These are phyloP conservation scores for Acanthurus leucopareius DNA, from an alignment of 2,797 vertebrate species.

Conservation along the genomic window DNA sequence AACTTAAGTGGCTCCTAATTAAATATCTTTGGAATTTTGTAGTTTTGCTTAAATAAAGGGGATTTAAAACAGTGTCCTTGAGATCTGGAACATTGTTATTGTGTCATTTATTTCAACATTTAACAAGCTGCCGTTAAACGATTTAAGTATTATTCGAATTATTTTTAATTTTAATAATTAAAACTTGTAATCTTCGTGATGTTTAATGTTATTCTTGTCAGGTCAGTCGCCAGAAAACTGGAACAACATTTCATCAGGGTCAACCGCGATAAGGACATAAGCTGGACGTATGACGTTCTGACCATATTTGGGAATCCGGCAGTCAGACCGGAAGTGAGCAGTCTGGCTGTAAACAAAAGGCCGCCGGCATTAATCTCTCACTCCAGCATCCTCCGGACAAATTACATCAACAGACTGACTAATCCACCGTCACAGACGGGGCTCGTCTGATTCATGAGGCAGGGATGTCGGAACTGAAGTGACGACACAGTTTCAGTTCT, in stretches of 20 bases:
- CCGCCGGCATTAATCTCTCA: conserved; percentile 14
- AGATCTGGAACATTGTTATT: too few species aligned
- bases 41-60: too few species aligned
- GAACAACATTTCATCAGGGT: neutral
- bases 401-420: neutral
- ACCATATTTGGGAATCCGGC: conserved; percentile 55
- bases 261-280: neutral
- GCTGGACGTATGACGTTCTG: neutral
- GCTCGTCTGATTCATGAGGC: neutral
- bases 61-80: too few species aligned
- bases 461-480: rapidly evolving
- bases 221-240: neutral
- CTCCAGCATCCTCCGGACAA: conserved; percentile 28
- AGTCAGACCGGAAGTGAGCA: conserved; percentile 19
- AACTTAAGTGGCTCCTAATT: too few species aligned
- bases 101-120: too few species aligned
- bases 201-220: neutral
- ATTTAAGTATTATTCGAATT: too few species aligned
- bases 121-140: too few species aligned
- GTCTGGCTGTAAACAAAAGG: conserved; percentile 39
- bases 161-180: neutral
- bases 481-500: neutral
- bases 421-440: too few species aligned
- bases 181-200: too few species aligned
- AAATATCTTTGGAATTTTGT: too few species aligned